phyloP scores from a whole-genome alignment of 2,113 vertebrate genomes.

The Tiliqua scincoides region DNA sequence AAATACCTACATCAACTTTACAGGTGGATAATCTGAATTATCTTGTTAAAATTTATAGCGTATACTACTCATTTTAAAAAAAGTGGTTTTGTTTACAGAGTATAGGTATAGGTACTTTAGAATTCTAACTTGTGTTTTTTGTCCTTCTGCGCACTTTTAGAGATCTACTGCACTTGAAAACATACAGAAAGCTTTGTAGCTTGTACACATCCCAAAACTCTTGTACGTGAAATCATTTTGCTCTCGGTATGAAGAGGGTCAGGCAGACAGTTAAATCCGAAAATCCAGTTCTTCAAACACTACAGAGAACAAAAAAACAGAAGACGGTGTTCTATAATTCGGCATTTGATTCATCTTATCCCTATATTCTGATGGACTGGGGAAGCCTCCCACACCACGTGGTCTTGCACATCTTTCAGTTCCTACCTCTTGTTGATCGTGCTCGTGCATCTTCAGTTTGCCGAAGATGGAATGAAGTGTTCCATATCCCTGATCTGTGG shows the following conservation, averaged over 20 bases:
- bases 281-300: slow-evolving; percentile 67
- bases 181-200: slow-evolving; percentile 5
- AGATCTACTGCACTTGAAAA: background rate
- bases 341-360: slow-evolving; percentile 23
- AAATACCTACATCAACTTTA: background rate
- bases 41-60: background rate
- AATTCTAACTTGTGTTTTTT: slow-evolving; percentile 3
- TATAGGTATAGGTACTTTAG: background rate
- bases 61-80: background rate
- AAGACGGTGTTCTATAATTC: slow-evolving; percentile 58
- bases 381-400: slow-evolving; percentile 83
- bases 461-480: slow-evolving; percentile 87
- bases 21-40: background rate
- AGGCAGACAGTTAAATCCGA: slow-evolving; percentile 65
- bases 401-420: slow-evolving; percentile 84
- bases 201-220: rapidly evolving
- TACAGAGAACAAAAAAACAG: slow-evolving; percentile 74
- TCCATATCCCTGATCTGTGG: slow-evolving; percentile 91
- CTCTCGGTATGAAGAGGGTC: slow-evolving; percentile 83
- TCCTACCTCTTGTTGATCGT: slow-evolving; percentile 85
- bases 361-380: slow-evolving; percentile 74
- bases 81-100: background rate
- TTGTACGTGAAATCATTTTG: slow-evolving; percentile 23
- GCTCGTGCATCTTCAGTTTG: slow-evolving; percentile 87
- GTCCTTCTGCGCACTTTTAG: slow-evolving; percentile 24